Conservation (phyloP, 2,113 vertebrate genomes). For the Patagioenas fasciata region DNA sequence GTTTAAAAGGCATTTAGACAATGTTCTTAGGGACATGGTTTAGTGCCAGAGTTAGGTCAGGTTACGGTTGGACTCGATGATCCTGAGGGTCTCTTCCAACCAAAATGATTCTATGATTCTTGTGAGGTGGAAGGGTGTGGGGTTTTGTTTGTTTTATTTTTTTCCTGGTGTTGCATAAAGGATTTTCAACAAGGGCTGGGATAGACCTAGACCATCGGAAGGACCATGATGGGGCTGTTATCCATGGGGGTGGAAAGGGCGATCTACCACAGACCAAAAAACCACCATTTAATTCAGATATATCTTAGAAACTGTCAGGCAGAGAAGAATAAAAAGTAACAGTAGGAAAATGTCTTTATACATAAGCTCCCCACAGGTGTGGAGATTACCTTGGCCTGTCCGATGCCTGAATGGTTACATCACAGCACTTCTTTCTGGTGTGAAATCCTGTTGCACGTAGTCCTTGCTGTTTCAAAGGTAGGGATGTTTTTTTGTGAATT, state of each 20-base stretch:
- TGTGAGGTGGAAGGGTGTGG: too few relatives aligned
- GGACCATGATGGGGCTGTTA: not conserved
- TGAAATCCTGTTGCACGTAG: not conserved
- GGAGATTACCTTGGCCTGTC: not conserved
- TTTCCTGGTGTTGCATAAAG: not conserved
- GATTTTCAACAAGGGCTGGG: not conserved
- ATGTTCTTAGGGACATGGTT: too few relatives aligned
- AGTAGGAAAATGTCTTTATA: not conserved
- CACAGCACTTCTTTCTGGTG: not conserved
- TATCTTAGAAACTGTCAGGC: not conserved
- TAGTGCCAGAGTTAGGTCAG: too few relatives aligned
- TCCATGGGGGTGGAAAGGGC: fast-evolving
- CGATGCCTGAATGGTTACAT: not conserved
- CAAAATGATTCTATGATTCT: too few relatives aligned
- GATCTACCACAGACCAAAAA: not conserved
- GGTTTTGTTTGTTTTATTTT: not conserved
- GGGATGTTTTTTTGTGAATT: not conserved
- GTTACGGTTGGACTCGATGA: too few relatives aligned
- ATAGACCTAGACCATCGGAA: not conserved
- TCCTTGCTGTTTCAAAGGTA: not conserved
- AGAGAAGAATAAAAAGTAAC: not conserved
- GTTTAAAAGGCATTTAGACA: too few relatives aligned
- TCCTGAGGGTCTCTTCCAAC: too few relatives aligned
- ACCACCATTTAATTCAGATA: not conserved
- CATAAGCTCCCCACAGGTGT: too few relatives aligned